Conservation (phyloP, 2,888 invertebrate species). For the Ophraella communa region DNA sequence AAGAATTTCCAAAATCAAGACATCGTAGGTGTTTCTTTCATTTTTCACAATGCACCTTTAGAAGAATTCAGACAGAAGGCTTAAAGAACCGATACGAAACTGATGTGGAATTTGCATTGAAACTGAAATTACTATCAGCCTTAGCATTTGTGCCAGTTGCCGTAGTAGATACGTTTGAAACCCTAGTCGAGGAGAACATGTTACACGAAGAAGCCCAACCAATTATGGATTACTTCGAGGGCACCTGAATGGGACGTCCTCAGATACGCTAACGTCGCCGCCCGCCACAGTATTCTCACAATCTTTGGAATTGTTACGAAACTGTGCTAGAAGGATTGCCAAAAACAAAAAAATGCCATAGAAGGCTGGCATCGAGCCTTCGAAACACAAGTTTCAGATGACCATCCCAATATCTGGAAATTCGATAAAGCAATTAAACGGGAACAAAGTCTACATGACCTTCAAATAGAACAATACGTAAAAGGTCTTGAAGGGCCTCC, state of each 20-base stretch:
- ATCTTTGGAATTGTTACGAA: conserved; percentile 14
- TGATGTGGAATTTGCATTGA: conserved; percentile 28
- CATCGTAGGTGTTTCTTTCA: conserved; percentile 18
- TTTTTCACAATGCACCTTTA: conserved; percentile 24
- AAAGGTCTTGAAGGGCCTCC: neutral
- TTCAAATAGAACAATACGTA: neutral
- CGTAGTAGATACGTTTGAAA: conserved; percentile 7
- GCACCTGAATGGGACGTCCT: conserved; percentile 26
- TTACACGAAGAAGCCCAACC: neutral
- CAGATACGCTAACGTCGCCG: conserved; percentile 17
- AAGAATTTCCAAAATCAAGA: conserved; percentile 2
- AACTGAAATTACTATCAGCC: neutral
- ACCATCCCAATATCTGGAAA: conserved; percentile 1
- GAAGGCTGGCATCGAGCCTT: conserved; percentile 8
- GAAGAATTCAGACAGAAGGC: conserved; percentile 9
- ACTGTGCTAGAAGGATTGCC: neutral
- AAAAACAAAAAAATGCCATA: conserved; percentile 1
- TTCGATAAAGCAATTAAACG: neutral
- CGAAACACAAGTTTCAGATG: neutral
- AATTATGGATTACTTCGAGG: conserved; percentile 2
- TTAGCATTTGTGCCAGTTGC: conserved; percentile 17
- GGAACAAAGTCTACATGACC: neutral
- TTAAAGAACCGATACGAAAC: conserved; percentile 26
- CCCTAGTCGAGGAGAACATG: neutral
- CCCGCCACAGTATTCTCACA: conserved; percentile 3